Percentiles rank a stretch among this genome's conserved stretches.
These are phyloP conservation scores for Archegozetes longisetosus DNA, from an alignment of 1,140 invertebrate species.

Conservation along the genomic window DNA sequence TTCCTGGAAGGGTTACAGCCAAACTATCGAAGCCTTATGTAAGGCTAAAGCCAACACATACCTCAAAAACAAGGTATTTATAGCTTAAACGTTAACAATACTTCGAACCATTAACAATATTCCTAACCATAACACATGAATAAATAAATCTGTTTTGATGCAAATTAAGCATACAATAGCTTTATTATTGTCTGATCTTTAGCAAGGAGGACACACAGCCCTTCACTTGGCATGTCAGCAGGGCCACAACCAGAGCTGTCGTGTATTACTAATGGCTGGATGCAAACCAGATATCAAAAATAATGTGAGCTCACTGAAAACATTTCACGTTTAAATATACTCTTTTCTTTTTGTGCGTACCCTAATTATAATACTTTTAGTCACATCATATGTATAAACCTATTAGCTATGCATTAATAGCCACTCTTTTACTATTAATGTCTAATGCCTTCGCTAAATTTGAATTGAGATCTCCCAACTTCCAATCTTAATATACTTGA, in stretches of 20 bases:
- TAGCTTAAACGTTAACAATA: too few species aligned
- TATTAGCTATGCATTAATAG: too few species aligned
- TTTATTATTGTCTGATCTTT: conserved; percentile 14
- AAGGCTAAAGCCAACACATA: conserved; percentile 50
- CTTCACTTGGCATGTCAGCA: conserved; percentile 87
- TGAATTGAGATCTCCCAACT: too few species aligned
- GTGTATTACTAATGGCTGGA: conserved; percentile 68
- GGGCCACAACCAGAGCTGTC: conserved; percentile 83
- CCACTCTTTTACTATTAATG: too few species aligned
- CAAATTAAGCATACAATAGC: too few species aligned
- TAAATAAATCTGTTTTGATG: too few species aligned
- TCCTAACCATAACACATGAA: too few species aligned
- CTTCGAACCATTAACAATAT: too few species aligned
- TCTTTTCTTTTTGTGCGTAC: not conserved
- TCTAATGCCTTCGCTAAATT: too few species aligned
- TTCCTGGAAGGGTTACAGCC: conserved; percentile 81
- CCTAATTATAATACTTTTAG: too few species aligned
- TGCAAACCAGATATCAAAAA: conserved; percentile 76
- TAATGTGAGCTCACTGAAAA: conserved; percentile 46
- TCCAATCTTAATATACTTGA: too few species aligned
- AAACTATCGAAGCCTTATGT: conserved; percentile 53
- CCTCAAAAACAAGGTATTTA: conserved; percentile 47
- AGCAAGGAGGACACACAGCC: conserved; percentile 65
- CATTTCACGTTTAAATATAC: not conserved
- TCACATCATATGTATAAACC: too few species aligned